Evolutionary conservation across 2,888 invertebrate genomes (phyloP).

Genomic region (Meliscaeva auricollis): DNA sequence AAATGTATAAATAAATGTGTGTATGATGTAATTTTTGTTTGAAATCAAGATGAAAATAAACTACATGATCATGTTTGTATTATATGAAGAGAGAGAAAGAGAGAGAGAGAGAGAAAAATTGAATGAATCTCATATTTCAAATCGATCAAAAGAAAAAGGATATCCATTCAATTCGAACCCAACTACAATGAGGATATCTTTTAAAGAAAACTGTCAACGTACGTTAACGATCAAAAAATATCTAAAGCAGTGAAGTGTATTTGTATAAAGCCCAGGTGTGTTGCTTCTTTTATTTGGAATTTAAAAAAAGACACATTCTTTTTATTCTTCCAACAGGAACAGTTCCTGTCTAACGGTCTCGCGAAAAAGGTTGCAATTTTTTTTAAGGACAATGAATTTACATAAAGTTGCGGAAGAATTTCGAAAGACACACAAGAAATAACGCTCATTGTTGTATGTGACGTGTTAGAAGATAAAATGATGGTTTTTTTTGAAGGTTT

Average conservation of each 20-base stretch:
- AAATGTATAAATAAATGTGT: constrained; percentile 39
- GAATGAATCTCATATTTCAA: constrained; percentile 51
- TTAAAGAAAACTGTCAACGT: constrained; percentile 18
- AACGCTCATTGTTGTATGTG: neutral
- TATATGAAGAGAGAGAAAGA: neutral
- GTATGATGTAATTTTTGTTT: constrained; percentile 24
- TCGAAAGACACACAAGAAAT: neutral
- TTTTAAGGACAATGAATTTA: constrained; percentile 18
- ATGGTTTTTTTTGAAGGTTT: too few species aligned
- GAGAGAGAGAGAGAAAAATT: neutral
- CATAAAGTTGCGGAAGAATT: constrained; percentile 51
- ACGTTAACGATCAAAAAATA: constrained; percentile 41
- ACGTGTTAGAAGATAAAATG: neutral
- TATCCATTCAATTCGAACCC: constrained; percentile 20
- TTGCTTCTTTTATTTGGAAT: constrained; percentile 20
- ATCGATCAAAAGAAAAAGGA: constrained; percentile 41
- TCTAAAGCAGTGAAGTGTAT: constrained; percentile 16
- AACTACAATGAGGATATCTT: constrained; percentile 21
- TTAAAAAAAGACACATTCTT: constrained; percentile 19
- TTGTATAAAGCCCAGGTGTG: constrained; percentile 59
- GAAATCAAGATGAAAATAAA: constrained; percentile 14
- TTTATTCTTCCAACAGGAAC: constrained; percentile 16
- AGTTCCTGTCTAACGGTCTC: constrained; percentile 53
- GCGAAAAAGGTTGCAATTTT: constrained; percentile 46
- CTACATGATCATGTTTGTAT: constrained; percentile 30